Evolutionary conservation across 2,113 vertebrate species (phyloP), one percentile per base, ranked within the genome.

Genomic region (Ciconia boyciana): DNA sequence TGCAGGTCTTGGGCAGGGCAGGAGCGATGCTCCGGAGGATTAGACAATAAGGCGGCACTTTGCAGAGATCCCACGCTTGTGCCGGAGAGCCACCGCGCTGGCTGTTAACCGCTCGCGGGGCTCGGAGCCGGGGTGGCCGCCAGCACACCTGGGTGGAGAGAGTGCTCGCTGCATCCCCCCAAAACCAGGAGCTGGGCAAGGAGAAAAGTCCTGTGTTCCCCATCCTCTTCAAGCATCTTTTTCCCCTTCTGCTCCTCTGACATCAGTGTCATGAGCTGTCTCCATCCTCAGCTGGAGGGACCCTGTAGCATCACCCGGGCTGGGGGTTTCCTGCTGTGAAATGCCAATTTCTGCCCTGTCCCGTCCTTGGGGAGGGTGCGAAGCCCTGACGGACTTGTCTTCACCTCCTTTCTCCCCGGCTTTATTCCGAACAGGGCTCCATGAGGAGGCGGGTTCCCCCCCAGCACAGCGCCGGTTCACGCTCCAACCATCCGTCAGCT

Each of bases 161-260:
- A 22, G 48, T 2, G 14, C 29, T 58, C 18, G 0, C 2, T 1
- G 71, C 6, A 4, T 16, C 16, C 39, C 36, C 36, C 16, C 22
- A 9, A 44, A 60, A 3, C 1, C 55, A 4, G 26, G 20, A 54
- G 52, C 13, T 65, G 46, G 55, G 51, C 15, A 25, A 44, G 84
- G 49, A 19, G 32, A 9, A 39, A 39, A 17, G 0, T 4, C 6
- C 0, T 6, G 29, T 6, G 34, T 5, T 3, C 20, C 32, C 20
- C 41, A 15, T 32, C 31, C n/a, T 43, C n/a, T 34, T 10, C 41
- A 34, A 36, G 26, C 1, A 1, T 20, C 18, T 36, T 55, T 61
- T 24, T 4, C 22, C 18, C 14, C 21, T 68, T n/a, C 29, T 69
- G 41, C 31, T 69, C 17, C 36, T 31, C 83, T 32, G 54, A 5